Conservation (phyloP, 1,140 invertebrate genomes). For the Capitella teleta region DNA sequence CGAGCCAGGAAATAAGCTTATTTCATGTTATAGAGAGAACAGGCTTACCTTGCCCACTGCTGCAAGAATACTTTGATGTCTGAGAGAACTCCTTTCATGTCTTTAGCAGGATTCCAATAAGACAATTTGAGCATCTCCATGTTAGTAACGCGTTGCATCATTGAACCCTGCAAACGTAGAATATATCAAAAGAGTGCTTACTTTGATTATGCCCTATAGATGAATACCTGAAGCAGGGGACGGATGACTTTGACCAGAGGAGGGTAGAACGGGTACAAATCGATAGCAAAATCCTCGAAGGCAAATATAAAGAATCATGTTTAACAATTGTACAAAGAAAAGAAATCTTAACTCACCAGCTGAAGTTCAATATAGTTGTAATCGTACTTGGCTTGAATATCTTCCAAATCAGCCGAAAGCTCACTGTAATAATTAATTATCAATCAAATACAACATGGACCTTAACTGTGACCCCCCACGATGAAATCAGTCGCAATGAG, state of each 20-base stretch:
- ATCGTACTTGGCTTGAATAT: conserved; percentile 22
- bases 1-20: too few relatives aligned
- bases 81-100: conserved; percentile 26
- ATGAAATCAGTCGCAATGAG: too few relatives aligned
- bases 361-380: conserved; percentile 35
- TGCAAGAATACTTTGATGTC: conserved; percentile 33
- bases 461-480: too few relatives aligned
- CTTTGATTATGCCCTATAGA: too few relatives aligned
- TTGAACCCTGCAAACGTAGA: conserved; percentile 17
- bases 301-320: too few relatives aligned
- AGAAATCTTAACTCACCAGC: conserved; percentile 25
- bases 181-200: neutral
- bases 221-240: conserved; percentile 29
- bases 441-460: neutral
- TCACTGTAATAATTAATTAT: conserved; percentile 17
- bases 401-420: conserved; percentile 21
- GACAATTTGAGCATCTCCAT: conserved; percentile 34
- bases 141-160: conserved; percentile 34
- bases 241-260: conserved; percentile 34
- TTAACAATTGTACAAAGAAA: too few relatives aligned
- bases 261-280: conserved; percentile 38
- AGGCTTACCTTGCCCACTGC: conserved; percentile 25
- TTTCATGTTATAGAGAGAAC: too few relatives aligned
- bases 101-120: conserved; percentile 31
- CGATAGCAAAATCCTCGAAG: conserved; percentile 31